phyloP scores from a whole-genome alignment of 2,888 invertebrate genomes.

The Oxycera nigricornis region DNA sequence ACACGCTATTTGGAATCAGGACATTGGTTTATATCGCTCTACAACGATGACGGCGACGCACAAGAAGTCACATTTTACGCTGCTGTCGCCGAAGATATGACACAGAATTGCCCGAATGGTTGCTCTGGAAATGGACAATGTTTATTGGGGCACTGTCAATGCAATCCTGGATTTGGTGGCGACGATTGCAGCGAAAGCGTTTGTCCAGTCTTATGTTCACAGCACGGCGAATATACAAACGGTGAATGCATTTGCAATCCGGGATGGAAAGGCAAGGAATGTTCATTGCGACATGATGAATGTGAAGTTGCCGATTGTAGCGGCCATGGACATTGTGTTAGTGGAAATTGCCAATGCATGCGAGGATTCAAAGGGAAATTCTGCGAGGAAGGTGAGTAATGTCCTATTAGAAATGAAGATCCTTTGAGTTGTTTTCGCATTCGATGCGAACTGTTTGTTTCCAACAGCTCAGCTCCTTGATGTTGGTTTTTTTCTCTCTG shows the following conservation, averaged over 20 bases:
- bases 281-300: slow-evolving; percentile 91
- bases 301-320: slow-evolving; percentile 97
- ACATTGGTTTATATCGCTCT: slow-evolving; percentile 93
- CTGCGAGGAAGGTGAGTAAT: slow-evolving; percentile 80
- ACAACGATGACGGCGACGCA: slow-evolving; percentile 93
- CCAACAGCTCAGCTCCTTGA: too few relatives aligned
- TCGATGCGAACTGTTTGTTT: background rate
- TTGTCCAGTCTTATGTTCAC: slow-evolving; percentile 96
- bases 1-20: slow-evolving; percentile 96
- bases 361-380: slow-evolving; percentile 94
- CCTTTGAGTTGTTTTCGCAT: background rate
- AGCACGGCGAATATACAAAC: slow-evolving; percentile 94
- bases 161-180: slow-evolving; percentile 95
- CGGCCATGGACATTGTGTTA: slow-evolving; percentile 94
- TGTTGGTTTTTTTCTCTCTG: too few relatives aligned
- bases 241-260: slow-evolving; percentile 97
- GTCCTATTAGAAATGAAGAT: background rate
- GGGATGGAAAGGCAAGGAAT: slow-evolving; percentile 98
- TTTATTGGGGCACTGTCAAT: slow-evolving; percentile 92
- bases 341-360: slow-evolving; percentile 94
- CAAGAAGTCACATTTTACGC: slow-evolving; percentile 87
- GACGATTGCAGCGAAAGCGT: slow-evolving; percentile 98
- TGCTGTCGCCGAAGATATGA: slow-evolving; percentile 88
- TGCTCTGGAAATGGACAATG: slow-evolving; percentile 98
- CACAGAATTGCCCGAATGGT: slow-evolving; percentile 93